phyloP scores from a whole-genome alignment of 2,797 vertebrate species.

The Gobionotothen gibberifrons region DNA sequence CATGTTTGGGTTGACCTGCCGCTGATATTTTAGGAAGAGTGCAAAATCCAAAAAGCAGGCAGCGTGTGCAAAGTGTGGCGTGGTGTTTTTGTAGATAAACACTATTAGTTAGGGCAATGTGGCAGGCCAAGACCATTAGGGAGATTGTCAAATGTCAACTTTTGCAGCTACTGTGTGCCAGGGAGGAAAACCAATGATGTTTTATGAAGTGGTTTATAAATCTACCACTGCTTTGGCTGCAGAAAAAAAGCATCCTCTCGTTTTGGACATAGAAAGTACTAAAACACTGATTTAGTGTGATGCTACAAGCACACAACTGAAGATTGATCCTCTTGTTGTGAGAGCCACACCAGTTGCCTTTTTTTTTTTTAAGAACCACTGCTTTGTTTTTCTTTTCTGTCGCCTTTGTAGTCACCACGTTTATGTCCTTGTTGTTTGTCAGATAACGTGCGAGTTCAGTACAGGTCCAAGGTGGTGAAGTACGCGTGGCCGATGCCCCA shows the following conservation, averaged over 20 bases:
- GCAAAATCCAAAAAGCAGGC: slow-evolving; percentile 55
- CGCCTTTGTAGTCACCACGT: slow-evolving; percentile 36
- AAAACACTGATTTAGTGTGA: slow-evolving; percentile 59
- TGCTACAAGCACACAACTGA: slow-evolving; percentile 36
- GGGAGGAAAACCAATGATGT: slow-evolving; percentile 74
- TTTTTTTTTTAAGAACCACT: slow-evolving; percentile 39
- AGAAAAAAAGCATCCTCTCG: slow-evolving; percentile 59
- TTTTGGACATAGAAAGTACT: slow-evolving; percentile 50
- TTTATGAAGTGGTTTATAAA: slow-evolving; percentile 79
- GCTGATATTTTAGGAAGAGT: slow-evolving; percentile 69
- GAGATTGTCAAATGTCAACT: slow-evolving; percentile 69
- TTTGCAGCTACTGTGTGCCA: slow-evolving; percentile 62
- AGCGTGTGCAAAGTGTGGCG: slow-evolving; percentile 56
- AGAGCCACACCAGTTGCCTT: slow-evolving; percentile 23
- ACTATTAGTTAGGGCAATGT: slow-evolving; percentile 73
- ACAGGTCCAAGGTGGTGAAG: slow-evolving; percentile 90
- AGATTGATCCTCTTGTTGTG: slow-evolving; percentile 43
- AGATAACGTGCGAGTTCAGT: slow-evolving; percentile 93
- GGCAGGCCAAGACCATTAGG: slow-evolving; percentile 73
- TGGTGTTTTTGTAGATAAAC: slow-evolving; percentile 77
- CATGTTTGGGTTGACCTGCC: slow-evolving; percentile 60
- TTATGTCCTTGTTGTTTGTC: slow-evolving; percentile 61
- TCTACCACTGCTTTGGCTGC: slow-evolving; percentile 69
- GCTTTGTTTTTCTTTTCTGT: not conserved
- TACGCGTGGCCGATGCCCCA: slow-evolving; percentile 91